A percentile compares a stretch with the other conserved stretches of the same genome.
phyloP scores from a whole-genome alignment of 2,797 vertebrate genomes.

The Myotis vivesi region DNA sequence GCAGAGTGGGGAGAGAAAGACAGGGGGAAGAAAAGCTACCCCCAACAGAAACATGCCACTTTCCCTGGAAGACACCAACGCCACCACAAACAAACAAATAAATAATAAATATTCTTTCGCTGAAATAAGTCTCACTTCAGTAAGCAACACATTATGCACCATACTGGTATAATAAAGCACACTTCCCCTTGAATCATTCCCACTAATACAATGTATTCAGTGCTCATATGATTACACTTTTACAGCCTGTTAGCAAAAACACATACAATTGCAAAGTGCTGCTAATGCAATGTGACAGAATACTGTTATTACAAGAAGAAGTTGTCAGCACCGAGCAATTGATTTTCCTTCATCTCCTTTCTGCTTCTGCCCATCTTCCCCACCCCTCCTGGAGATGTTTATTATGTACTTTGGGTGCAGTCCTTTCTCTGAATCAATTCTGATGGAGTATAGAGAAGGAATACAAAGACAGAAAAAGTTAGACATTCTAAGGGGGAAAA shows the following conservation, averaged over 20 bases:
- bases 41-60: not conserved
- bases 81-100: constrained; percentile 64
- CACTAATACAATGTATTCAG: constrained; percentile 78
- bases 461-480: constrained; percentile 4
- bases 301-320: constrained; percentile 77
- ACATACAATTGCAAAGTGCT: constrained; percentile 77
- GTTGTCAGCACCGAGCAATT: constrained; percentile 75
- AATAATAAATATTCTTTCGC: constrained; percentile 73
- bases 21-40: not conserved
- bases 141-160: constrained; percentile 73
- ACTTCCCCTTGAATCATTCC: constrained; percentile 70
- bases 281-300: constrained; percentile 79
- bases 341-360: constrained; percentile 76
- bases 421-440: constrained; percentile 67
- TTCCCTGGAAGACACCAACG: not conserved
- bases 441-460: fast-evolving
- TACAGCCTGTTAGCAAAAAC: constrained; percentile 80
- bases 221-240: constrained; percentile 79
- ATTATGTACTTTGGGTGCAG: constrained; percentile 60
- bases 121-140: constrained; percentile 75
- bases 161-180: constrained; percentile 73
- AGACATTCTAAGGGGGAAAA: not conserved
- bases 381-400: constrained; percentile 64
- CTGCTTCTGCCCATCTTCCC: constrained; percentile 51
- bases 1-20: not conserved